Base-by-base conservation (phyloP, 1,140 invertebrate species). In the Manduca sexta region DNA sequence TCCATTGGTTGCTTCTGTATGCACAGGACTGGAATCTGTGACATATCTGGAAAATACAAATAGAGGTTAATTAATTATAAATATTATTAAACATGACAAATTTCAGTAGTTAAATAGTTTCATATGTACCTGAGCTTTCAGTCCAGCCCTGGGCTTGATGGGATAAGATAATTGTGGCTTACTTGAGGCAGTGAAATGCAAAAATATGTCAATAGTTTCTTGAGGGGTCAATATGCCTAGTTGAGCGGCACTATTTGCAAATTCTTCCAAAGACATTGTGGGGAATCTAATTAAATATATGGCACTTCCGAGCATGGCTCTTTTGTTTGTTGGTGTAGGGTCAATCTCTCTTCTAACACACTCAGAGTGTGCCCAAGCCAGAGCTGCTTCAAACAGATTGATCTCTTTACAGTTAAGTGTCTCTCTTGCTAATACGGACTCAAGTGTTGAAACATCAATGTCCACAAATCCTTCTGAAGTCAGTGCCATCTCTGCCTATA, bases 11-110 rank as follows among this genome's bases (percentile, higher is more conserved):
- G 68, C 94, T 96, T 59, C 97, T 90, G 77, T 98, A 98, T 2
- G 97, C 97, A 70, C 95, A 97, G 0, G 96, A 98, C 78, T 97
- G 95, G 76, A 98, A 98, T 75, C 97, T 89, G 76, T 97, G 96
- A 69, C 96, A 97, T 10, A 96, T 92, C 92, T 94, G 79, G 16
- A 87, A 85, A 59, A 6, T 39, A 65, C 50, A 54, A n/a, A n/a
- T n/a, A n/a, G n/a, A n/a, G n/a, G n/a, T n/a, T n/a, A n/a, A n/a
- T n/a, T n/a, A n/a, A n/a, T n/a, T n/a, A n/a, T n/a, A n/a, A n/a
- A n/a, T n/a, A n/a, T n/a, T n/a, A n/a, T n/a, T n/a, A n/a, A n/a
- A n/a, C n/a, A n/a, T n/a, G n/a, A n/a, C n/a, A n/a, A n/a, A n/a
- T n/a, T n/a, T n/a, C n/a, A n/a, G n/a, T n/a, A n/a, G n/a, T n/a